phyloP scores from a whole-genome alignment of 2,113 vertebrate genomes.

The Strix aluco region DNA sequence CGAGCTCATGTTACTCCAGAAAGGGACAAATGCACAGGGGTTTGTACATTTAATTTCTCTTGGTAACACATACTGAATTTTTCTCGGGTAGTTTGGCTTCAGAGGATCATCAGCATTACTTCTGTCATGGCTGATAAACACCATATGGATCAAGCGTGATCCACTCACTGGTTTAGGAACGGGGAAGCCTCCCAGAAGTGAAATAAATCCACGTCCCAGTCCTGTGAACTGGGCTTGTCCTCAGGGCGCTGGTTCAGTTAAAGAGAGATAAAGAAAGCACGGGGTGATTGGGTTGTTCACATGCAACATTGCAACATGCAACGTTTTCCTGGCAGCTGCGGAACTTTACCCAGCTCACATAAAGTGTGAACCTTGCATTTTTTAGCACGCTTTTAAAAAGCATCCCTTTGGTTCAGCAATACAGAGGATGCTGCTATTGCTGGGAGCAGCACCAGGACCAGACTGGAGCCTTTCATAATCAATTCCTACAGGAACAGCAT shows the following conservation, averaged over 20 bases:
- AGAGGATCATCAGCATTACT: conserved; percentile 30
- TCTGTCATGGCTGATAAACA: conserved; percentile 1
- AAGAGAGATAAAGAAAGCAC: neutral
- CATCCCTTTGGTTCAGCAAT: neutral
- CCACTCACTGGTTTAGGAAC: neutral
- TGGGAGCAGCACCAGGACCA: fast-evolving
- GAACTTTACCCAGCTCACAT: neutral
- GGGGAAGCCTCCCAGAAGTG: neutral
- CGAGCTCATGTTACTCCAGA: neutral
- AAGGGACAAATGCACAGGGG: neutral
- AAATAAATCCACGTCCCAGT: neutral
- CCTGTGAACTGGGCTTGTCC: neutral
- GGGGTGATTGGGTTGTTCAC: neutral
- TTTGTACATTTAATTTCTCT: neutral
- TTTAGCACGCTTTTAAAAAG: neutral
- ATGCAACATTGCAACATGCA: neutral
- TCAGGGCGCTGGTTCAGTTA: neutral
- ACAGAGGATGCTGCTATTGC: neutral
- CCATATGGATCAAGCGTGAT: conserved; percentile 19
- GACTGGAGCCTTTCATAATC: neutral
- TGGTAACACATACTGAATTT: neutral
- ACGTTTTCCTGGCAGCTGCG: neutral
- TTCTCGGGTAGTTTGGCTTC: neutral
- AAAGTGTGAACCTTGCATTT: neutral
- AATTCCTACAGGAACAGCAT: neutral